A percentile compares a stretch with the other conserved stretches of the same genome.
Conservation (phyloP, 2,797 vertebrate species). For the Epinephelus coioides region DNA sequence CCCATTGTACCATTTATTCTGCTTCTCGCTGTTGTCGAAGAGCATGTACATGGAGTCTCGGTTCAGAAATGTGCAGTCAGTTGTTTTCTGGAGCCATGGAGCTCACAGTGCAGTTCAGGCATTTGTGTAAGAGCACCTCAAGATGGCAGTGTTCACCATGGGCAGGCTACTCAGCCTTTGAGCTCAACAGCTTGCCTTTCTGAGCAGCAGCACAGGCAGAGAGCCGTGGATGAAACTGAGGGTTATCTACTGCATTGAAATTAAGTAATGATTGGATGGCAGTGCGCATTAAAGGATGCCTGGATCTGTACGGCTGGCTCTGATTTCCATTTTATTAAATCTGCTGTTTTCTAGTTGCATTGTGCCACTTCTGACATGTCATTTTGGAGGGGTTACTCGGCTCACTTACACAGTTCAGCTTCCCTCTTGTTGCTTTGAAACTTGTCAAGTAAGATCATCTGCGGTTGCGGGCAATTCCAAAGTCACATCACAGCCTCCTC, state of each 20-base stretch:
- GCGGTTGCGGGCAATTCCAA: conserved; percentile 41
- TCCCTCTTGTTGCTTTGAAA: conserved; percentile 57
- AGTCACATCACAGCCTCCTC: conserved; percentile 46
- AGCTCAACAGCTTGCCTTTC: conserved; percentile 60
- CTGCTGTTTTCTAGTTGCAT: conserved; percentile 44
- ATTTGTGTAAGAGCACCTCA: conserved; percentile 82
- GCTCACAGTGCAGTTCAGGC: conserved; percentile 33
- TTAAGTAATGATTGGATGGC: conserved; percentile 72
- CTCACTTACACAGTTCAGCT: conserved; percentile 23
- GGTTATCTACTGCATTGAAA: conserved; percentile 77
- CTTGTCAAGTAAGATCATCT: conserved; percentile 62
- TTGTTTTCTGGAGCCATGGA: conserved; percentile 19
- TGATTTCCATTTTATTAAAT: conserved; percentile 49
- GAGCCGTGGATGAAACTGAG: conserved; percentile 63
- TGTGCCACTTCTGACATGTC: conserved; percentile 26
- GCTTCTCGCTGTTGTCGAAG: not conserved
- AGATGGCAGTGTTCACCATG: conserved; percentile 96
- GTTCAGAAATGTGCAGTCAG: conserved; percentile 17
- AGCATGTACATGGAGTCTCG: conserved; percentile 4
- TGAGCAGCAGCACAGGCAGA: conserved; percentile 55
- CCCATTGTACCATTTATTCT: conserved; percentile 22
- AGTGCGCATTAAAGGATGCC: conserved; percentile 47
- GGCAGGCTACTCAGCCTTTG: conserved; percentile 46
- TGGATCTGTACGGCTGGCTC: conserved; percentile 30
- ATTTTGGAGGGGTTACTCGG: conserved; percentile 7